Evolutionary conservation across 1,140 invertebrate species (phyloP), one percentile per base, ranked within the genome.

Genomic region (Camponotus floridanus): DNA sequence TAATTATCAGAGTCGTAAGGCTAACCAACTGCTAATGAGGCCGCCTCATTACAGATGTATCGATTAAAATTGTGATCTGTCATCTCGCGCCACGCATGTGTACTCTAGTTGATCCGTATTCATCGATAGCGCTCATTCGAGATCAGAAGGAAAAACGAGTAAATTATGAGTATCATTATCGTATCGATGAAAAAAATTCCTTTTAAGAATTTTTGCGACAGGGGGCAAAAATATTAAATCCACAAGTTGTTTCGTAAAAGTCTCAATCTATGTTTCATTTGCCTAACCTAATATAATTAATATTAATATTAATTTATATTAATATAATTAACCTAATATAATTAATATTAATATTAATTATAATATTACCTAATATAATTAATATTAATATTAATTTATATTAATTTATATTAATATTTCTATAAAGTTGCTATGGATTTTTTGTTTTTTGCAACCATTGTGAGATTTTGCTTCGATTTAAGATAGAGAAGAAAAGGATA

Each of bases 1-100:
- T 80, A 90, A 90, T 90, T 88, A 88, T 90, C 88, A 64, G 73
- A 90, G 86, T 90, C 76, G 86, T 86, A 90, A 90, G 81, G 76
- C 76, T 65, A 71, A 45, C 65, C 73, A 70, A 71, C 67, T 86
- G 81, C 62, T 90, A 90, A 90, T 90, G 89, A 90, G 86, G 71
- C 81, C 81, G 88, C 61, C 55, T 88, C 67, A 86, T 86, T 88
- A 86, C 89, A 51, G 81, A 90, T 89, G 73, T 83, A 81, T 90
- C 86, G 89, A 90, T 90, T 90, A 90, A 90, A 90, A 90, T 90
- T 88, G 86, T 68, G 42, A 48, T 76, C 76, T 59, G 61, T 71
- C 48, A 1, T 59, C 59, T 55, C 85, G 48, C 79, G 76, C 42
- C 55, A 61, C 51, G 76, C 74, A 64, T 18, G 36, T 55, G 45